Evolutionary conservation across 2,113 vertebrate species (phyloP), one percentile per base, ranked within the genome.

Genomic region (Ornithorhynchus anatinus): DNA sequence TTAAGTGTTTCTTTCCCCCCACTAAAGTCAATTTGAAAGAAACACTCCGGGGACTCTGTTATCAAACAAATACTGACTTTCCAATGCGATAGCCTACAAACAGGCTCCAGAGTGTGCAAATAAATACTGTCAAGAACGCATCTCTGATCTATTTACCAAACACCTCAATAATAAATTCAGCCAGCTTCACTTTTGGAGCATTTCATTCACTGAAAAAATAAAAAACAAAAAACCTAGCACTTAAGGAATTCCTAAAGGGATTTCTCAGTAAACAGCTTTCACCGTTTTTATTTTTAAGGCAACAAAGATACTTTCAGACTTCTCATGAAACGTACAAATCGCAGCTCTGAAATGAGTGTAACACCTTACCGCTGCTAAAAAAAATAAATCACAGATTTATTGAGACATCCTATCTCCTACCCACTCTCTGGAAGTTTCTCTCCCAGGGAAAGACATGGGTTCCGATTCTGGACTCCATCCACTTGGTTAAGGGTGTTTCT

Each of bases 251-350:
- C 79, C 77, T 80, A 80, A 82, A 66, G 72, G 62, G 70, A 79
- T 76, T 82, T 84, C 76, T 80, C 66, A 80, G 63, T 84, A 86
- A 86, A 84, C 67, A 82, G 35, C 72, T 75, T 72, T 59, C 72
- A 82, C 59, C 53, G 51, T n/a, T n/a, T n/a, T 63, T 59, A 77
- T 59, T 75, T 75, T 59, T 75, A 67, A 69, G 74, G 65, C 59
- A 81, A 53, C 50, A 56, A 72, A 54, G 74, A 62, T 48, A 59
- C 75, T 82, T 86, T 52, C 59, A 62, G 69, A 63, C 66, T 66
- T 40, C 42, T 74, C 62, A 82, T 82, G 66, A 75, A 77, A 82
- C 72, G 23, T 3, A 56, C 66, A 77, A 29, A 64, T 57, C 80
- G 56, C 59, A 52, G 59, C 69, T 86, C 79, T 79, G 66, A 82